Evolutionary conservation across 2,113 vertebrate genomes (phyloP).

Genomic region (Indicator indicator): DNA sequence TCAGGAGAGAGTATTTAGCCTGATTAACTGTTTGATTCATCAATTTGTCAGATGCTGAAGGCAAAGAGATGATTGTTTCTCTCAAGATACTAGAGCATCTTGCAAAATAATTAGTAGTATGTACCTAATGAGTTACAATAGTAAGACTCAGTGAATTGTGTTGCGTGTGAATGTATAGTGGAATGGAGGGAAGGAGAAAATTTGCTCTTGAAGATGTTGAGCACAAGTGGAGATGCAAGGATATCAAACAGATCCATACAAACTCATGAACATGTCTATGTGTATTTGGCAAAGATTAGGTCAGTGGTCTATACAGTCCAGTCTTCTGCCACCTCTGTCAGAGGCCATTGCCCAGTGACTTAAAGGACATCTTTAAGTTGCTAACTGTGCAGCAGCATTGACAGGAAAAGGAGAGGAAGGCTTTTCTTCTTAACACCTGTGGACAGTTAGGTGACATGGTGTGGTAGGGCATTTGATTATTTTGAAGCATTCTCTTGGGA

Average conservation of each 20-base stretch:
- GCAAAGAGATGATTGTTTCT: neutral
- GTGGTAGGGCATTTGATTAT: neutral
- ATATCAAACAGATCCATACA: neutral
- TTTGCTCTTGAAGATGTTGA: neutral
- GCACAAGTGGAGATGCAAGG: neutral
- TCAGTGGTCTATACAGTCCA: neutral
- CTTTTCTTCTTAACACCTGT: neutral
- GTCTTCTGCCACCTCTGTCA: neutral
- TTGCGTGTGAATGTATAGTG: neutral
- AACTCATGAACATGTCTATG: neutral
- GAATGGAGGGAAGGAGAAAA: neutral
- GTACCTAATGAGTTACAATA: neutral
- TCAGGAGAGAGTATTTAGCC: neutral
- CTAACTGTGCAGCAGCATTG: neutral
- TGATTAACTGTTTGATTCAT: neutral
- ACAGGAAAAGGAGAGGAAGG: neutral
- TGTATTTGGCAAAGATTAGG: neutral
- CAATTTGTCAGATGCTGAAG: neutral
- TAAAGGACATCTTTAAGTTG: neutral
- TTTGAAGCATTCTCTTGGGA: neutral
- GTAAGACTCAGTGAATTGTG: neutral
- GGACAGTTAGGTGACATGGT: neutral
- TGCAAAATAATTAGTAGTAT: neutral
- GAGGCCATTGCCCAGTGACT: neutral
- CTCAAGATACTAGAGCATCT: neutral